Conservation (phyloP, 2,888 invertebrate species). For the Phyllotreta striolata region DNA sequence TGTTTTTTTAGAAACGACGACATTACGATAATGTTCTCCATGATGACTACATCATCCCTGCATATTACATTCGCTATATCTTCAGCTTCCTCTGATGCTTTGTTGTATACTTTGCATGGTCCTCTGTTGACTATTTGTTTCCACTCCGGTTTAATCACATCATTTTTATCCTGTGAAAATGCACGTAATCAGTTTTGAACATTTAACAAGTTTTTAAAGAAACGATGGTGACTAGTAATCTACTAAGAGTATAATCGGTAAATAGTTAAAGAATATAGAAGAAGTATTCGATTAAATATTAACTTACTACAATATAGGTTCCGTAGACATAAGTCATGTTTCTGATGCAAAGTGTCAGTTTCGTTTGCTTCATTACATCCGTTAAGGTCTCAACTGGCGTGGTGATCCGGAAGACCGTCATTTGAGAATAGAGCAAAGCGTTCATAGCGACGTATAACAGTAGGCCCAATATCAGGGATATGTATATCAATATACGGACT, state of each 20-base stretch:
- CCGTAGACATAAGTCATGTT: constrained; percentile 59
- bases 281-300: background rate
- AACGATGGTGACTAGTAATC: too few species aligned
- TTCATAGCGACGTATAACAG: constrained; percentile 55
- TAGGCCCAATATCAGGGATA: constrained; percentile 54
- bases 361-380: constrained; percentile 54
- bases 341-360: constrained; percentile 60
- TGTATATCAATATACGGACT: constrained; percentile 51
- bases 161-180: constrained; percentile 41
- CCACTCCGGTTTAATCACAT: constrained; percentile 50
- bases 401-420: constrained; percentile 56
- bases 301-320: constrained; percentile 51
- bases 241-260: background rate
- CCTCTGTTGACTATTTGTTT: constrained; percentile 53
- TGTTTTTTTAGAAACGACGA: constrained; percentile 44
- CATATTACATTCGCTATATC: constrained; percentile 56
- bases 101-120: constrained; percentile 50
- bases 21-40: constrained; percentile 59
- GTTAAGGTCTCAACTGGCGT: constrained; percentile 57
- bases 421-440: constrained; percentile 58
- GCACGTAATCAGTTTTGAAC: constrained; percentile 14
- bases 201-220: too few species aligned
- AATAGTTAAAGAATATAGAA: background rate
- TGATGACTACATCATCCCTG: constrained; percentile 53
- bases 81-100: constrained; percentile 33